Percentiles rank a stretch among this genome's conserved stretches.
These are phyloP conservation scores for Azemiops feae DNA, from an alignment of 2,113 vertebrate species.

Conservation along the genomic window DNA sequence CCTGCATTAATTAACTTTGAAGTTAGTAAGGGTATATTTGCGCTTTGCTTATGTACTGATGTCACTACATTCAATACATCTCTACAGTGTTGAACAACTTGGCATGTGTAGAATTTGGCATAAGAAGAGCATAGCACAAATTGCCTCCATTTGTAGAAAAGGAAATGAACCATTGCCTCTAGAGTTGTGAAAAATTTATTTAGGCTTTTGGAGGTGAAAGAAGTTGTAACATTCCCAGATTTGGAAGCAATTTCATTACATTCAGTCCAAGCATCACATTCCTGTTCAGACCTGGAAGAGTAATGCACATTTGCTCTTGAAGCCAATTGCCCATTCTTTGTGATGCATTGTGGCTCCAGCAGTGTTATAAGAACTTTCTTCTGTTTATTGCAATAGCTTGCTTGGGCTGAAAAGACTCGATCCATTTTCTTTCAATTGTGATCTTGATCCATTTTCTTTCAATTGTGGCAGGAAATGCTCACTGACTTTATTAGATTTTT, in stretches of 20 bases:
- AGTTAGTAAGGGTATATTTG: not conserved
- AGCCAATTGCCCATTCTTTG: not conserved
- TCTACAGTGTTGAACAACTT: not conserved
- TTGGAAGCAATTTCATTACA: not conserved
- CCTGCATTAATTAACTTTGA: not conserved
- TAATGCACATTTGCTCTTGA: not conserved
- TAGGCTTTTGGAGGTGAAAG: not conserved
- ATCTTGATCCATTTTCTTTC: not conserved
- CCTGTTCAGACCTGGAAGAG: not conserved
- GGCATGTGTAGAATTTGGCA: not conserved
- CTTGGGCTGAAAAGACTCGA: not conserved
- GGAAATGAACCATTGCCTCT: not conserved
- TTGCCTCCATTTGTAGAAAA: not conserved
- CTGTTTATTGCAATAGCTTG: not conserved
- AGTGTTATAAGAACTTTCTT: not conserved
- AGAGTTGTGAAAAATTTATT: not conserved
- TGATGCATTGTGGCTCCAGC: not conserved
- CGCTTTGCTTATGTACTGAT: slow-evolving; percentile 20
- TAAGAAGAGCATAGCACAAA: not conserved
- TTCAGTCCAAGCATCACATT: not conserved
- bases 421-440: not conserved
- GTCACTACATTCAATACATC: not conserved
- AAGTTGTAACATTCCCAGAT: not conserved
- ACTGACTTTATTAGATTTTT: not conserved
- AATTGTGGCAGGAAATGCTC: not conserved